These are phyloP conservation scores for Onychomys torridus DNA, from an alignment of 2,797 vertebrate genomes.

Conservation along the genomic window DNA sequence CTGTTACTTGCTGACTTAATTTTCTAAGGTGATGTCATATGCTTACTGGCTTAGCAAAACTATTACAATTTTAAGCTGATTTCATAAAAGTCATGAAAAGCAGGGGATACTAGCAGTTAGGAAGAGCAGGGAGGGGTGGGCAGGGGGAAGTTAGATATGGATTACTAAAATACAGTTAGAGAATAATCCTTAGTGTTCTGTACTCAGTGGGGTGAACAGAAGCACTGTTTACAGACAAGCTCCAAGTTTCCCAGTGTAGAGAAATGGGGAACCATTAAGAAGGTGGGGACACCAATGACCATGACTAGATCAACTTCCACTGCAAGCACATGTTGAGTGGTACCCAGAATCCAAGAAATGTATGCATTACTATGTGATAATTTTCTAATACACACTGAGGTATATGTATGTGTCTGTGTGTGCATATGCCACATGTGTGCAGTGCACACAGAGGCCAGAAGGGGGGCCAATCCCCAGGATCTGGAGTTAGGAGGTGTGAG, in stretches of 20 bases:
- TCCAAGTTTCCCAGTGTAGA: neutral
- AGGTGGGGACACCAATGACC: neutral
- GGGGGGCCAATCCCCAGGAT: neutral
- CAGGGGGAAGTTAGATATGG: too few species aligned
- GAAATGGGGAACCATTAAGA: neutral
- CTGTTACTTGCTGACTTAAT: neutral
- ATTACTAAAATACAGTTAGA: neutral
- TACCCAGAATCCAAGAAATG: neutral
- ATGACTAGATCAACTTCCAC: neutral
- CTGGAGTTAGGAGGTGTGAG: neutral
- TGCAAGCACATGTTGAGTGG: neutral
- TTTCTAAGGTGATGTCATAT: neutral
- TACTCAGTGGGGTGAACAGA: neutral
- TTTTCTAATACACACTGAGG: neutral
- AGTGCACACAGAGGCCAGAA: neutral
- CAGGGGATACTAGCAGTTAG: neutral
- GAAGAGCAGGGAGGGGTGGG: neutral
- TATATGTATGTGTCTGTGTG: neutral
- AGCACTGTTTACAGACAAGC: too few species aligned
- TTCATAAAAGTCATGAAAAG: neutral
- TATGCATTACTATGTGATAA: neutral
- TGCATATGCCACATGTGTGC: neutral
- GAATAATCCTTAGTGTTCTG: neutral
- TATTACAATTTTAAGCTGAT: neutral
- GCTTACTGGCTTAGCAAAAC: neutral